Evolutionary conservation across 2,888 invertebrate genomes (phyloP), one percentile per base, ranked within the genome.

Genomic region (Troides helena): DNA sequence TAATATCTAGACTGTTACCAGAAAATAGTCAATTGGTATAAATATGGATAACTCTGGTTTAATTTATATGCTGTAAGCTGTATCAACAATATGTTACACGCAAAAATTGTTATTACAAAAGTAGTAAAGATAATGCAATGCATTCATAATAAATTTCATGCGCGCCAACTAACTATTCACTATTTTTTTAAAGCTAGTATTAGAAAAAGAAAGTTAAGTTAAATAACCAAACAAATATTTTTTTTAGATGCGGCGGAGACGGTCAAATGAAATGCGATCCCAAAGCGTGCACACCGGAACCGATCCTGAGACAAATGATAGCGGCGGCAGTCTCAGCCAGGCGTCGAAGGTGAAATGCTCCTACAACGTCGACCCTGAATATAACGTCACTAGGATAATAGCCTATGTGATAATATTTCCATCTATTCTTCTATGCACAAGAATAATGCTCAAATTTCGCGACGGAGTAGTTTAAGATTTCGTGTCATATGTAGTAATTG

Each of bases 251-350:
- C 92, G 98, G 98, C 82, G 96, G 96, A 74, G 96, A 97, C 87
- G 98, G 98, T 80, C 96, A 97, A 90, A 98, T 98, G 98, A 96
- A 97, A 90, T 98, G 98, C 90, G 97, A 98, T 89, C 98, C 98
- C 71, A 96, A 96, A 88, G 95, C 95, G 74, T 98, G 98, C 89
- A 96, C 96, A 77, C 97, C 98, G 61, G 97, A 97, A 86, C 97
- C 98, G 70, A 96, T 97, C 95, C 92, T 98, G 82, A 94, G 96
- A 84, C 97, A 97, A 93, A 97, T 98, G 96, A 97, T 98, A 84
- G 96, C 96, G 66, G 96, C 96, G 68, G 96, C 96, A 74, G 95
- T 95, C 74, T 95, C 95, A 74, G 94, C 95, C 79, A 94, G 95
- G 83, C 94, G 96, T 90, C 94, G 95, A 91, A 95, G 95, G 95